These are phyloP conservation scores for Struthidea cinerea DNA, from an alignment of 2,113 vertebrate species.

Conservation along the genomic window DNA sequence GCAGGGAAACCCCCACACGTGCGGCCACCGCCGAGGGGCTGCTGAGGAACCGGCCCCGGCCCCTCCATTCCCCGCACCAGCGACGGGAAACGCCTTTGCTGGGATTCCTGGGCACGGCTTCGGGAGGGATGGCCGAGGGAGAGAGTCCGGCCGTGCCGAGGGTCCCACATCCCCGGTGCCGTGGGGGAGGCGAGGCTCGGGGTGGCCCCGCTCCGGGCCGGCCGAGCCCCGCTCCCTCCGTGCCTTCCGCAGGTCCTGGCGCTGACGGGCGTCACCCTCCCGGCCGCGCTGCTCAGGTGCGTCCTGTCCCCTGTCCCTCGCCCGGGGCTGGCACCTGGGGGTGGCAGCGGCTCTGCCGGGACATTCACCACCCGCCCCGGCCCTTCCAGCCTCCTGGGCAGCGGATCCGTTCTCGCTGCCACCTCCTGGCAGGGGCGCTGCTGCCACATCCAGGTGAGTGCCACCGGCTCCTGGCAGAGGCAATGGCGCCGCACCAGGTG, in stretches of 20 bases:
- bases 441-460: neutral
- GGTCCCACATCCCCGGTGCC: neutral
- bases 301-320: neutral
- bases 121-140: fast-evolving
- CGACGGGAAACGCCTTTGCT: neutral
- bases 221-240: neutral
- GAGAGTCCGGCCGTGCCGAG: neutral
- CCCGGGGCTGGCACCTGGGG: neutral
- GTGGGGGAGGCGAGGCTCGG: neutral
- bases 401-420: neutral
- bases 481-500: neutral
- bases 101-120: neutral
- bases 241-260: neutral
- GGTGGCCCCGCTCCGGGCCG: neutral
- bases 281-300: constrained; percentile 16
- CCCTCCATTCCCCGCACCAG: neutral
- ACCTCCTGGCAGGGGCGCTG: neutral
- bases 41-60: neutral
- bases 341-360: neutral
- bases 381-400: constrained; percentile 51
- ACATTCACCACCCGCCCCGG: fast-evolving
- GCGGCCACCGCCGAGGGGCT: neutral
- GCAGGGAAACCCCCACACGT: fast-evolving
- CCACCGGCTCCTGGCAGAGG: neutral
- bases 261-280: neutral